phyloP scores from a whole-genome alignment of 2,113 vertebrate species.

The Pan troglodytes region NHGRI_mPanTro3-v2.1_pri NC_072419.2:55081001-55081500 shows the following conservation, averaged over 20 bases:
- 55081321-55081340: neutral
- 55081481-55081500: neutral
- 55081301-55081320: neutral
- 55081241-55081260: neutral
- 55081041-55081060: neutral
- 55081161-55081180: neutral
- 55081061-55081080: neutral
- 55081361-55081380: neutral
- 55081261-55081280: neutral
- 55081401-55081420: neutral
- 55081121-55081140: neutral
- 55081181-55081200: rapidly evolving
- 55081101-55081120: neutral
- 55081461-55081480: neutral
- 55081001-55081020: neutral
- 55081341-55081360: neutral
- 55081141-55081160: neutral
- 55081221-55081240: neutral
- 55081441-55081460: neutral
- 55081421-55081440: neutral
- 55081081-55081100: neutral
- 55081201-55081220: neutral
- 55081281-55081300: neutral
- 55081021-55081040: neutral
- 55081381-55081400: neutral